phyloP scores from a whole-genome alignment of 2,888 invertebrate genomes.

The Myopa tessellatipennis region DNA sequence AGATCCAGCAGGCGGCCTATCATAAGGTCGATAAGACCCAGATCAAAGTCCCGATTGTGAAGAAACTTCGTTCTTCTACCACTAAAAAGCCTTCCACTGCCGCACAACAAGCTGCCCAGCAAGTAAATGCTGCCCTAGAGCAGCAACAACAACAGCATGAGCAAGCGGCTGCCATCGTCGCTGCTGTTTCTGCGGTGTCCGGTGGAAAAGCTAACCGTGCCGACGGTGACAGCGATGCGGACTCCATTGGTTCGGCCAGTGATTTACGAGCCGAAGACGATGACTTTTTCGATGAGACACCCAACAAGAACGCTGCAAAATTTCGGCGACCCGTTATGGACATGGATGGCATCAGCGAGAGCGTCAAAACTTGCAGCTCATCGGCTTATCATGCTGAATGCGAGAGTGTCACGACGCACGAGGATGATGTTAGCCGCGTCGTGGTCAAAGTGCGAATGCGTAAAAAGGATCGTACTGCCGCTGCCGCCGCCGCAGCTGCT shows the following conservation, averaged over 20 bases:
- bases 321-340: conserved; percentile 63
- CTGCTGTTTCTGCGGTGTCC: conserved; percentile 49
- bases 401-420: conserved; percentile 75
- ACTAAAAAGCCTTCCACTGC: conserved; percentile 61
- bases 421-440: conserved; percentile 72
- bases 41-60: conserved; percentile 66
- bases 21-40: conserved; percentile 70
- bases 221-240: conserved; percentile 71
- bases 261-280: conserved; percentile 74
- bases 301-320: conserved; percentile 61
- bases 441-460: conserved; percentile 70
- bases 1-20: conserved; percentile 69
- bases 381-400: conserved; percentile 80
- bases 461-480: conserved; percentile 65
- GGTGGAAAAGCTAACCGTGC: background rate
- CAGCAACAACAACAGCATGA: conserved; percentile 53
- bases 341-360: conserved; percentile 73
- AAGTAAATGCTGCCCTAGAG: conserved; percentile 53
- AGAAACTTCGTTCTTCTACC: conserved; percentile 69
- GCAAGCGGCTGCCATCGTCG: conserved; percentile 49
- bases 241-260: conserved; percentile 80
- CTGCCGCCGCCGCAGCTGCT: conserved; percentile 47
- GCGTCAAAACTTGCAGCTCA: conserved; percentile 76
- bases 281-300: conserved; percentile 68
- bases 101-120: conserved; percentile 61